Evolutionary conservation across 1,140 invertebrate species (phyloP).

Genomic region (Himalopsyche phryganea): DNA sequence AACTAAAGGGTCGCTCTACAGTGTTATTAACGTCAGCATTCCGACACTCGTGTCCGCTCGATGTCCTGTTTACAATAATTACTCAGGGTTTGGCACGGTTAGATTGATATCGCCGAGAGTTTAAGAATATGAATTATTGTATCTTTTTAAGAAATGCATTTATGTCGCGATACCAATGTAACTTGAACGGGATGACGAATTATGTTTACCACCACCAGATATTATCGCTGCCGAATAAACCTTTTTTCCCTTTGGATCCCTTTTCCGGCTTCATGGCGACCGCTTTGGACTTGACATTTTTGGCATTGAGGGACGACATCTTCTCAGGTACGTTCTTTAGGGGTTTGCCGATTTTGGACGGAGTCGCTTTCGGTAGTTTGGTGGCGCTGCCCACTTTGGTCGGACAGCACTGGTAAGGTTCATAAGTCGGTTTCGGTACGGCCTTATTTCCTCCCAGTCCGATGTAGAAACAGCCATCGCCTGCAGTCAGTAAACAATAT

Average conservation of each 20-base stretch:
- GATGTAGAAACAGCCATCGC: constrained; percentile 93
- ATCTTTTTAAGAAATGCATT: constrained; percentile 11
- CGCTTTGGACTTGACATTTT: constrained; percentile 46
- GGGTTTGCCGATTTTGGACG: constrained; percentile 44
- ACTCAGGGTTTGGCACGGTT: constrained; percentile 6
- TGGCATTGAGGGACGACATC: constrained; percentile 22
- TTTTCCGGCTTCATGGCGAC: constrained; percentile 51
- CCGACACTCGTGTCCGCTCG: constrained; percentile 50
- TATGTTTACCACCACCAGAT: constrained; percentile 59
- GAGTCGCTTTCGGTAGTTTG: constrained; percentile 66
- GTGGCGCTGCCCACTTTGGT: constrained; percentile 70
- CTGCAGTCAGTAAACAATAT: constrained; percentile 61
- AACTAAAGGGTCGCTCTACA: not conserved
- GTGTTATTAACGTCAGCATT: constrained; percentile 12
- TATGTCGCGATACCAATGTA: constrained; percentile 38
- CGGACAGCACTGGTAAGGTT: constrained; percentile 87
- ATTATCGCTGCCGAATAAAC: constrained; percentile 78
- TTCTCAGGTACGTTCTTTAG: constrained; percentile 20
- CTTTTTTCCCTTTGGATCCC: constrained; percentile 66
- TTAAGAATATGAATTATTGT: not conserved
- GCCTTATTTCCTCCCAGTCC: constrained; percentile 82
- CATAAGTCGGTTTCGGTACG: constrained; percentile 73
- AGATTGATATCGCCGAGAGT: constrained; percentile 10
- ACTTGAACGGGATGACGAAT: constrained; percentile 38
- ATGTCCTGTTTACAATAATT: constrained; percentile 34